phyloP scores from a whole-genome alignment of 1,140 invertebrate genomes.

The Metaphire vulgaris region DNA sequence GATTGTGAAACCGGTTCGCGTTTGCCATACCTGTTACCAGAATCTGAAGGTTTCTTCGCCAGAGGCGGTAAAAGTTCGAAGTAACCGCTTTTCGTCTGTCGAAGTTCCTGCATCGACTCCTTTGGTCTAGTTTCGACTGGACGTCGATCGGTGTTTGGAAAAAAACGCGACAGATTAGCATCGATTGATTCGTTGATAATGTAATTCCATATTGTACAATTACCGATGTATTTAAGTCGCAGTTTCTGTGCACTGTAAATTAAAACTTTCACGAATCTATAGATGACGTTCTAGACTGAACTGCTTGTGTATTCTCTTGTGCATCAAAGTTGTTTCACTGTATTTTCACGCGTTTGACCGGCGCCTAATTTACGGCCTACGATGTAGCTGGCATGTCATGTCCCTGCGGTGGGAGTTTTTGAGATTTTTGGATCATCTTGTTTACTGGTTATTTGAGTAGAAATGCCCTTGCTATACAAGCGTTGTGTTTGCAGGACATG shows the following conservation, averaged over 20 bases:
- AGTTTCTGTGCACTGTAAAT: not conserved
- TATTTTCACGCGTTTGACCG: too few species aligned
- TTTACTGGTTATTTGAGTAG: too few species aligned
- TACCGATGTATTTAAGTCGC: not conserved
- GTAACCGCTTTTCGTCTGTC: not conserved
- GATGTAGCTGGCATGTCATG: too few species aligned
- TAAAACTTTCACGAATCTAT: not conserved
- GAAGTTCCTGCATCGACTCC: not conserved
- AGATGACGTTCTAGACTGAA: not conserved
- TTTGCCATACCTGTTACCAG: constrained; percentile 76
- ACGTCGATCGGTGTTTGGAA: not conserved
- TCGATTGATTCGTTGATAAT: not conserved
- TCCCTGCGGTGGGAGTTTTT: too few species aligned
- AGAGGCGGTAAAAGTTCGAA: constrained; percentile 12
- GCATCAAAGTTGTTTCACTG: too few species aligned
- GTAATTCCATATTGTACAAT: not conserved
- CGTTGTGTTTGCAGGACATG: too few species aligned
- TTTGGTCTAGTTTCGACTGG: not conserved
- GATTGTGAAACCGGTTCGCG: constrained; percentile 81
- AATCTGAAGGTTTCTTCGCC: constrained; percentile 37
- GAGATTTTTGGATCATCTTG: too few species aligned
- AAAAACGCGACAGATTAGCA: too few species aligned
- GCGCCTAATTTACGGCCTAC: too few species aligned
- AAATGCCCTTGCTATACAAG: too few species aligned
- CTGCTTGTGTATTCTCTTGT: too few species aligned